Conservation (phyloP, 2,888 invertebrate species). For the Iselma pallidipennis region DNA sequence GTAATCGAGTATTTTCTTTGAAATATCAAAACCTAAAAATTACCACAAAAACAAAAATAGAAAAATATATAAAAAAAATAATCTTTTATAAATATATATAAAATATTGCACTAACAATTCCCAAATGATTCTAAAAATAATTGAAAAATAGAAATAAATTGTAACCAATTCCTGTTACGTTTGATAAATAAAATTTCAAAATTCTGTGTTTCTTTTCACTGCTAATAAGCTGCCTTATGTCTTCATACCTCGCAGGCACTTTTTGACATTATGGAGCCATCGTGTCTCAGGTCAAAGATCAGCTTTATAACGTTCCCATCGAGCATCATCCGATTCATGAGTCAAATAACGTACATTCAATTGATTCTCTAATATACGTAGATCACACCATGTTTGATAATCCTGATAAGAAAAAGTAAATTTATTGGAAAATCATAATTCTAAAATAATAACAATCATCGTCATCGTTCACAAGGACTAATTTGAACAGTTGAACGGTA, state of each 20-base stretch:
- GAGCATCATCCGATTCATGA: constrained; percentile 90
- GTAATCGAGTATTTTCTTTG: constrained; percentile 18
- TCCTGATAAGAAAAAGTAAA: constrained; percentile 59
- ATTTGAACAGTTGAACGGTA: too few relatives aligned
- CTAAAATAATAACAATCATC: too few relatives aligned
- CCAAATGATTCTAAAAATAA: constrained; percentile 1
- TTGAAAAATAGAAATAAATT: constrained; percentile 15
- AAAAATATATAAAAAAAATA: constrained; percentile 11
- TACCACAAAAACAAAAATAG: constrained; percentile 2
- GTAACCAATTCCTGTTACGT: constrained; percentile 15
- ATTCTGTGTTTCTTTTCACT: too few relatives aligned
- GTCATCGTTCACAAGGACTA: too few relatives aligned
- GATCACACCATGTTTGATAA: constrained; percentile 92
- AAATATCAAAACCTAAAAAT: constrained; percentile 4
- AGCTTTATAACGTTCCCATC: constrained; percentile 70
- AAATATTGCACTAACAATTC: neutral
- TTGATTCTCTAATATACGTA: constrained; percentile 82
- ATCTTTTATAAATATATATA: neutral
- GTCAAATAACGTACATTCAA: constrained; percentile 80
- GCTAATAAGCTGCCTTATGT: constrained; percentile 40
- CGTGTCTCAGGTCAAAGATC: constrained; percentile 57
- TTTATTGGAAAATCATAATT: too few relatives aligned
- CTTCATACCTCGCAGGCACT: constrained; percentile 53
- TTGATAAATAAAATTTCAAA: too few relatives aligned
- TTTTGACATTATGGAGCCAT: constrained; percentile 57